These are phyloP conservation scores for Mastomys natalensis DNA, from an alignment of 2,113 vertebrate genomes.

Conservation along the genomic window DNA sequence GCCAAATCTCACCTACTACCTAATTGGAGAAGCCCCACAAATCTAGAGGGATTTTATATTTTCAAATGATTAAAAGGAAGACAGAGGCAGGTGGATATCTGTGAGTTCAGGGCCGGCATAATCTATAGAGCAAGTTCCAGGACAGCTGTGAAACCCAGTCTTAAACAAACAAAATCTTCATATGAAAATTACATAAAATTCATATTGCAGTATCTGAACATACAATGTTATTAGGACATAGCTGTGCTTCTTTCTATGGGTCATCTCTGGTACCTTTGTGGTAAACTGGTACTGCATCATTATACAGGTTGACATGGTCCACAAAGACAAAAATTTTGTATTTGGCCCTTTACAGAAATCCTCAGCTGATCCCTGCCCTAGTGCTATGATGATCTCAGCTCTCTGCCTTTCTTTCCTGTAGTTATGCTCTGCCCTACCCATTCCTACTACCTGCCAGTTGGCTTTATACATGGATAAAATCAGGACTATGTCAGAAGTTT, in stretches of 20 bases:
- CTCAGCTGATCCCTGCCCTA: neutral
- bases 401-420: neutral
- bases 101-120: neutral
- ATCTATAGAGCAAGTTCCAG: neutral
- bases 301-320: neutral
- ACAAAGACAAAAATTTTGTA: neutral
- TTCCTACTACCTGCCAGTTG: neutral
- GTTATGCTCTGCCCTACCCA: neutral
- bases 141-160: no score
- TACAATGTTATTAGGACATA: neutral
- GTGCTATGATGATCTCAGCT: neutral
- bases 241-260: neutral
- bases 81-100: neutral
- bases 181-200: conserved; percentile 20
- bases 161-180: neutral
- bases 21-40: neutral
- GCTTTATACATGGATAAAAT: neutral
- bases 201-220: neutral
- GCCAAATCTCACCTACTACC: neutral
- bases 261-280: neutral
- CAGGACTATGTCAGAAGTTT: neutral
- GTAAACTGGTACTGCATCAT: neutral
- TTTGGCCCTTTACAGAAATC: neutral
- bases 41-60: conserved; percentile 17
- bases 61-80: neutral